These are phyloP conservation scores for Sus cebifrons DNA, from an alignment of 2,797 vertebrate genomes.

Conservation along the genomic window DNA sequence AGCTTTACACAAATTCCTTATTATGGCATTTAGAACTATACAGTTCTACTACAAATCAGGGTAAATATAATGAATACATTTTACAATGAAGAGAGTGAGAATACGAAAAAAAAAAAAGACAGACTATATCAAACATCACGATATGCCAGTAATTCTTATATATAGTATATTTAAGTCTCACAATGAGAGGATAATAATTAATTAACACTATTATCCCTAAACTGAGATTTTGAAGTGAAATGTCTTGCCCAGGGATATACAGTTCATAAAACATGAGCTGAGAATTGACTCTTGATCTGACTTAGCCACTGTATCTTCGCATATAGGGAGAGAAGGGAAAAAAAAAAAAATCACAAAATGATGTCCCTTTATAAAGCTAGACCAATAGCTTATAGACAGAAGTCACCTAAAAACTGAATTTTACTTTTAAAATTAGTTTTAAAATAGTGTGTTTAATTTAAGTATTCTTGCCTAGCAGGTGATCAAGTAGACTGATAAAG, in stretches of 20 bases:
- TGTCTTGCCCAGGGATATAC: not conserved
- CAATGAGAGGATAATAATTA: not conserved
- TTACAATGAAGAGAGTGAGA: slow-evolving; percentile 63
- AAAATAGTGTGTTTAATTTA: slow-evolving; percentile 55
- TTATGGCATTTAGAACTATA: slow-evolving; percentile 41
- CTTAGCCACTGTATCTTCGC: slow-evolving; percentile 38
- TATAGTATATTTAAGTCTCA: slow-evolving; percentile 54
- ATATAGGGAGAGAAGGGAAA: not conserved
- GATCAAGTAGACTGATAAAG: not conserved
- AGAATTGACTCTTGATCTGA: not conserved
- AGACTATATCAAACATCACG: not conserved
- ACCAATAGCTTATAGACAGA: slow-evolving; percentile 5
- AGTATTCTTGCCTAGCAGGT: not conserved
- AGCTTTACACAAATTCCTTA: slow-evolving; percentile 20
- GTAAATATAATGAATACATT: slow-evolving; percentile 58
- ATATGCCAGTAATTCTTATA: slow-evolving; percentile 19
- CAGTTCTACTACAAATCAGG: not conserved
- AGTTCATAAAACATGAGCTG: slow-evolving; percentile 16
- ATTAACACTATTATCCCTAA: not conserved
- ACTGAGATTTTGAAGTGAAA: slow-evolving; percentile 51
- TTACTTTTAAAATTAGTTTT: slow-evolving; percentile 57
- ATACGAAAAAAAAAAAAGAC: not conserved
- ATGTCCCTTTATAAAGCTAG: not conserved
- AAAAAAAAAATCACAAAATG: slow-evolving; percentile 22
- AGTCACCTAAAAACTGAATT: slow-evolving; percentile 36